Base-by-base conservation (phyloP, 2,113 vertebrate species). In the Hippocampus guttulatus region DNA sequence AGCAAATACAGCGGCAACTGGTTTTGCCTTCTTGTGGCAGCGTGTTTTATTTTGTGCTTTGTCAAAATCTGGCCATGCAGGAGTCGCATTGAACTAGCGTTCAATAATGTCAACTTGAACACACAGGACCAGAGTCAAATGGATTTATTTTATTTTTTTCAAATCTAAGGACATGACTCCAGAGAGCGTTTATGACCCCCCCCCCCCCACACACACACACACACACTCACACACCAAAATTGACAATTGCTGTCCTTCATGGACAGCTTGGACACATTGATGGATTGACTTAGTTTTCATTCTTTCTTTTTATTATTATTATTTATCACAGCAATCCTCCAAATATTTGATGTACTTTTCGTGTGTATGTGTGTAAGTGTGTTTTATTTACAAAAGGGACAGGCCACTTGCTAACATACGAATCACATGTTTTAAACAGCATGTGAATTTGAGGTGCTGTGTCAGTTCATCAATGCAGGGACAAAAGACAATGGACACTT, bases 351-450 rank as follows among this genome's bases (percentile, higher is more conserved):
- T 51, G 49, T 16, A 6, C 8, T 51, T 16, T 51, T 0, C 12
- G 3, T 45, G 16, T 70, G 21, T 45, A 1, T 70, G 21, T 41
- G 33, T 21, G 43, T 64, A 76, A 71, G 63, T 72, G 23, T 25
- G 55, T 25, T 11, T 60, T 15, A 33, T 60, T 60, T 60, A 30
- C 63, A 70, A 40, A 49, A 60, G 55, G 21, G 62, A 77, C 23
- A 74, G 62, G 79, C 79, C 85, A 87, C 85, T 84, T 6, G 1
- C 21, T 7, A 61, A 18, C 58, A 61, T 45, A 9, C 43, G 12
- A 45, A 45, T 45, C 43, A 45, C 43, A 38, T 38, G 43, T 45
- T 61, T 30, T 30, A 61, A 61, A 21, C 33, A 21, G 8, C 10
- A 21, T 57, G n/a, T 25, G 55, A 3, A 12, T 57, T 57, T 57